Conservation (phyloP, 2,113 vertebrate genomes). For the Pao palembangensis region DNA sequence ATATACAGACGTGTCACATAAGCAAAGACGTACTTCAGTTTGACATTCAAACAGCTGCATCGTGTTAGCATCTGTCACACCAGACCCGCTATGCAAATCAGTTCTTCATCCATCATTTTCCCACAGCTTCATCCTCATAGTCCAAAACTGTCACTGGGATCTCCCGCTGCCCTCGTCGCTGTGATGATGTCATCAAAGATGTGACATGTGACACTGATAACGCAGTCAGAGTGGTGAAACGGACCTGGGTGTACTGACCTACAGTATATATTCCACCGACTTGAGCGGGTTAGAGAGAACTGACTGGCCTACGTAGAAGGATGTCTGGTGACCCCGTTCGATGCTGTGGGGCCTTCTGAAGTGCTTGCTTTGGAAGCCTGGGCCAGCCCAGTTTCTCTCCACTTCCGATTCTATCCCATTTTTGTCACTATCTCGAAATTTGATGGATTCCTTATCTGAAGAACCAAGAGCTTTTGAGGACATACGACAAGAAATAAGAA, state of each 20-base stretch:
- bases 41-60: slow-evolving; percentile 27
- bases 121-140: slow-evolving; percentile 8
- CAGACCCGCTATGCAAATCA: slow-evolving; percentile 19
- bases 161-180: slow-evolving; percentile 2
- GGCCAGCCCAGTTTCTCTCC: slow-evolving; percentile 41
- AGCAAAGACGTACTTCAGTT: slow-evolving; percentile 25
- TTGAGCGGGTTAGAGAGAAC: neutral
- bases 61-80: slow-evolving; percentile 15
- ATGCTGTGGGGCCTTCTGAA: slow-evolving; percentile 17
- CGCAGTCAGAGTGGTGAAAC: slow-evolving; percentile 23
- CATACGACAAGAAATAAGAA: slow-evolving; percentile 17
- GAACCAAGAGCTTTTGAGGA: slow-evolving; percentile 18
- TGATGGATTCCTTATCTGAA: slow-evolving; percentile 26
- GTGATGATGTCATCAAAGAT: slow-evolving; percentile 23
- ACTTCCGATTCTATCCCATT: slow-evolving; percentile 40
- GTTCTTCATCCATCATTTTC: slow-evolving; percentile 6
- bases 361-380: slow-evolving; percentile 51
- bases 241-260: neutral
- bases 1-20: slow-evolving; percentile 45
- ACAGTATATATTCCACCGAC: slow-evolving; percentile 2
- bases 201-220: slow-evolving; percentile 10
- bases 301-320: slow-evolving; percentile 3
- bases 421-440: slow-evolving; percentile 14
- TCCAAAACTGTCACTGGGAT: slow-evolving; percentile 15
- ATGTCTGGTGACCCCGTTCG: no score